Evolutionary conservation across 2,888 invertebrate species (phyloP), one percentile per base, ranked within the genome.

Genomic region (Chrysolina americana): DNA sequence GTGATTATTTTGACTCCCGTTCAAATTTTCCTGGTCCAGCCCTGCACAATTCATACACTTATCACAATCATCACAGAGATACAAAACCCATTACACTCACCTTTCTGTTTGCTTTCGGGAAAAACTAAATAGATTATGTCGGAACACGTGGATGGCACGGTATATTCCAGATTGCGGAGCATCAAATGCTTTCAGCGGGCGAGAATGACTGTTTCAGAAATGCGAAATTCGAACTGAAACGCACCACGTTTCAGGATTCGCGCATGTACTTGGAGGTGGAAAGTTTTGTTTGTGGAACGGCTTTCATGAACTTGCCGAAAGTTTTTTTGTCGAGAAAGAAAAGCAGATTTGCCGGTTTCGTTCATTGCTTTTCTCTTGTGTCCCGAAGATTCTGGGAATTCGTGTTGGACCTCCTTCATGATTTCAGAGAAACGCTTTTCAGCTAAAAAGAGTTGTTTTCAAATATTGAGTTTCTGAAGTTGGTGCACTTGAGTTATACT

Each of bases 171-270:
- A 48, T 21, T 13, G 21, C 21, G 41, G n/a, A 47, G 65, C 65
- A 47, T 17, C 48, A 17, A 36, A 17, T 36, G 50, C 50, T 66
- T 66, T 50, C 66, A 66, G 48, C n/a, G 48, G 21, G 2, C 36
- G 48, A 28, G 50, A 21, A 66, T 48, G 19, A 66, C 66, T 66
- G 48, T 66, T 66, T 66, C 66, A 66, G 66, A 36, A 66, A 50
- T 36, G 23, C 4, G 36, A 50, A 41, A 50, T 66, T 66, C 66
- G 23, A 50, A 44, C 28, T 50, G 66, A 50, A 23, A 23, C 65
- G 23, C 65, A 47, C 44, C 15, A n/a, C 9, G 4, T 23, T 65
- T 48, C 19, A 13, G 8, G 47, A 48, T n/a, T 6, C 21, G 66
- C 66, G 66, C 66, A 66, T 17, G 48, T 15, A 17, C 17, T 41